Evolutionary conservation across 2,113 vertebrate species (phyloP), one percentile per base, ranked within the genome.

Genomic region (Sterrhoptilus dennistouni): DNA sequence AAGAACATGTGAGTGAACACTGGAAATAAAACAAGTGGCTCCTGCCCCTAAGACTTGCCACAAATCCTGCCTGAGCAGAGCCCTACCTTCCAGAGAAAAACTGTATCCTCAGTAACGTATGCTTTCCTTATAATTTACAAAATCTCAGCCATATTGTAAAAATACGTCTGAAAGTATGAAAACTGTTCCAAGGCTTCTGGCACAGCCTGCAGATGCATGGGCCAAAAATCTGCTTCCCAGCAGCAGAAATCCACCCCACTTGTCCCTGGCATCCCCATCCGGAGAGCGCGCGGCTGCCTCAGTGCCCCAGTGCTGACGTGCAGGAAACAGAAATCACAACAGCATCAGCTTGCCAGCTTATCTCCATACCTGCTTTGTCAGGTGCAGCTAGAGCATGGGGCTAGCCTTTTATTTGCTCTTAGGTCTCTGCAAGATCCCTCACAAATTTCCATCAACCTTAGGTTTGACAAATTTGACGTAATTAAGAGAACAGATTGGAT

Each of bases 361-460:
- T 21, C 35, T 53, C 44, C 7, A 10, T 35, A 17, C 20, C 42
- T 33, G 18, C 19, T 47, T 19, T 33, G n/a, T 20, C 75, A 80
- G 1, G 0, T 28, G 33, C 64, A 86, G 36, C 63, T 24, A 65
- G 1, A 88, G 38, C 14, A 12, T 0, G 1, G 6, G 15, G 42
- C 13, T 6, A 6, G 9, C 6, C 9, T 40, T 54, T 31, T 16
- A 31, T n/a, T 24, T 89, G 15, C 50, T 52, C 47, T 18, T 18
- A 22, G 14, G 11, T 50, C 10, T 68, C 60, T 36, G 49, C 36
- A 90, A 82, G 49, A 66, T 56, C 45, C 25, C 49, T 70, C 11
- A 5, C 7, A 40, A 25, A 52, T 57, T 78, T 15, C 47, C 60
- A 78, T 25, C 56, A 44, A 42, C 74, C 8, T n/a, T 15, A 20